Conservation (phyloP, 2,113 vertebrate genomes). For the Nettapus auritus region DNA sequence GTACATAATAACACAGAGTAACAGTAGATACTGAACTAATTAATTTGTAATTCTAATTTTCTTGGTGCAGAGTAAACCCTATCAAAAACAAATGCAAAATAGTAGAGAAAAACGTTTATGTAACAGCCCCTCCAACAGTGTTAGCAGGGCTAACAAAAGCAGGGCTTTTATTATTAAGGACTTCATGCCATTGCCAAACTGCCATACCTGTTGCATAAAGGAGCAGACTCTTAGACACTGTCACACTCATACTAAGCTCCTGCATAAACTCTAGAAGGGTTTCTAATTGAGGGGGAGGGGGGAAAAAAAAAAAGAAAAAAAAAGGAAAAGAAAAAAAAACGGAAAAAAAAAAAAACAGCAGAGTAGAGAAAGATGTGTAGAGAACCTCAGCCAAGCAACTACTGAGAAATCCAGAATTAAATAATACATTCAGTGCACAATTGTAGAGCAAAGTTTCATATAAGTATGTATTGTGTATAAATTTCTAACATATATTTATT, state of each 20-base stretch:
- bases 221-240: neutral
- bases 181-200: fast-evolving
- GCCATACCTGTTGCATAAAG: neutral
- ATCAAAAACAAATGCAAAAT: neutral
- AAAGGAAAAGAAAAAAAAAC: too few species aligned
- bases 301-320: too few species aligned
- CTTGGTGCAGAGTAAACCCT: neutral
- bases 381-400: neutral
- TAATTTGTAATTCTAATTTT: neutral
- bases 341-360: neutral
- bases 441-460: neutral
- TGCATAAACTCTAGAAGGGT: neutral
- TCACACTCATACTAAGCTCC: neutral
- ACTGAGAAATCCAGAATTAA: neutral
- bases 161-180: neutral
- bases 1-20: neutral
- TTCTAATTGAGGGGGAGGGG: neutral
- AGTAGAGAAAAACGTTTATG: neutral
- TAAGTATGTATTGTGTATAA: neutral
- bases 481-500: neutral
- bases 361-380: neutral
- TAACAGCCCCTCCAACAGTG: neutral
- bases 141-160: neutral
- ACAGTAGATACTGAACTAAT: neutral
- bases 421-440: neutral